A percentile compares a stretch with the other conserved stretches of the same genome.
phyloP scores from a whole-genome alignment of 2,113 vertebrate genomes.

The Stigmatopora nigra region DNA sequence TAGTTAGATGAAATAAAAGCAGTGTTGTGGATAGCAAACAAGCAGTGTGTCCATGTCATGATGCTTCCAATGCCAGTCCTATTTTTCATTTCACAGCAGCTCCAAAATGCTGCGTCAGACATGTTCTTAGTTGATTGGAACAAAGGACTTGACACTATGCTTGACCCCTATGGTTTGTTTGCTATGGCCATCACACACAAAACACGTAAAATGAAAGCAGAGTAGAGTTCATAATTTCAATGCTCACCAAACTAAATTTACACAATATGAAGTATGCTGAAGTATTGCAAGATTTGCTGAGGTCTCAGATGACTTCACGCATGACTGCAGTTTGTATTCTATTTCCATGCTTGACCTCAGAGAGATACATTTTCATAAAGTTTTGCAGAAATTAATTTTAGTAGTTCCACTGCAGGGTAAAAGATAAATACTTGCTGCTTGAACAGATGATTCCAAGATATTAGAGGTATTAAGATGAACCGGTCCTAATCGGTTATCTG shows the following conservation, averaged over 20 bases:
- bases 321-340: neutral
- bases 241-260: neutral
- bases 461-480: no score
- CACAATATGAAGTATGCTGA: neutral
- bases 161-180: neutral
- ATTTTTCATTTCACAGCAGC: constrained; percentile 38
- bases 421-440: neutral
- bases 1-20: constrained; percentile 38
- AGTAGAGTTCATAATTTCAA: neutral
- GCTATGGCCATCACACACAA: no score
- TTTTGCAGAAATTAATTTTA: neutral
- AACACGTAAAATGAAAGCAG: neutral
- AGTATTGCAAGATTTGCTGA: neutral
- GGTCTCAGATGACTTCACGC: neutral
- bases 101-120: constrained; percentile 15
- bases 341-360: neutral
- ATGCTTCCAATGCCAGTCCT: constrained; percentile 29
- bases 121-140: constrained; percentile 27
- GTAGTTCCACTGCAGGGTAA: neutral
- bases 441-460: no score
- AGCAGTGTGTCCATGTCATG: constrained; percentile 30
- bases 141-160: constrained; percentile 2
- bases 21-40: constrained; percentile 28
- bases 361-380: neutral
- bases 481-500: no score